Percentiles rank a stretch among this genome's conserved stretches.
These are phyloP conservation scores for Agapetus fuscipes DNA, from an alignment of 2,888 invertebrate genomes.

Conservation along the genomic window DNA sequence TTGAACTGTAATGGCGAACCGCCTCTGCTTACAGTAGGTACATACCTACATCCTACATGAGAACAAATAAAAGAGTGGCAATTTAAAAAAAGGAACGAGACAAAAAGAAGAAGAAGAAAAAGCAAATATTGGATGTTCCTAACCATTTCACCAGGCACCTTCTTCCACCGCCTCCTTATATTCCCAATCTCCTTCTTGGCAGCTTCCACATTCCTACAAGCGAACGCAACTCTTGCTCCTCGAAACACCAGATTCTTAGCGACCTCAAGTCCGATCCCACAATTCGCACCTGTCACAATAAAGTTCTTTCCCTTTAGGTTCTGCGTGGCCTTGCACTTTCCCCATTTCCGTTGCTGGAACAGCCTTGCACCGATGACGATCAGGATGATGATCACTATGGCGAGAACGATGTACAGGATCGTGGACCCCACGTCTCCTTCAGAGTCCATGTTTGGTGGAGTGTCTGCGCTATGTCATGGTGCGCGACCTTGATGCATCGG, in stretches of 20 bases:
- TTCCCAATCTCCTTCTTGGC: constrained; percentile 54
- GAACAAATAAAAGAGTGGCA: too few species aligned
- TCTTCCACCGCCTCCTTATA: constrained; percentile 40
- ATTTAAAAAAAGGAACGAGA: too few species aligned
- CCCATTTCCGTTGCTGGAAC: background rate
- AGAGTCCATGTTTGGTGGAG: too few species aligned
- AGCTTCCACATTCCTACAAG: constrained; percentile 59
- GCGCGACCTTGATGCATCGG: too few species aligned
- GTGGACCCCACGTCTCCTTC: too few species aligned
- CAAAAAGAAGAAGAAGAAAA: too few species aligned
- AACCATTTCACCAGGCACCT: constrained; percentile 53
- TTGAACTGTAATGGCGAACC: too few species aligned
- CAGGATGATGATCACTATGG: background rate
- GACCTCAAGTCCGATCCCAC: constrained; percentile 74
- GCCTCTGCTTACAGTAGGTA: too few species aligned
- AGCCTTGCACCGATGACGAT: background rate
- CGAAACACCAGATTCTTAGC: constrained; percentile 61
- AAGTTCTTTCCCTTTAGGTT: constrained; percentile 57
- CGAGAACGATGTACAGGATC: too few species aligned
- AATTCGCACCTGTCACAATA: constrained; percentile 77
- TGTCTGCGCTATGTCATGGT: too few species aligned
- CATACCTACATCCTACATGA: too few species aligned
- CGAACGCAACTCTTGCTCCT: constrained; percentile 69
- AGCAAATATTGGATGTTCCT: too few species aligned
- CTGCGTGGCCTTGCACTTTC: background rate